These are phyloP conservation scores for Syngnathus scovelli DNA, from an alignment of 2,113 vertebrate species.

Conservation along the genomic window DNA sequence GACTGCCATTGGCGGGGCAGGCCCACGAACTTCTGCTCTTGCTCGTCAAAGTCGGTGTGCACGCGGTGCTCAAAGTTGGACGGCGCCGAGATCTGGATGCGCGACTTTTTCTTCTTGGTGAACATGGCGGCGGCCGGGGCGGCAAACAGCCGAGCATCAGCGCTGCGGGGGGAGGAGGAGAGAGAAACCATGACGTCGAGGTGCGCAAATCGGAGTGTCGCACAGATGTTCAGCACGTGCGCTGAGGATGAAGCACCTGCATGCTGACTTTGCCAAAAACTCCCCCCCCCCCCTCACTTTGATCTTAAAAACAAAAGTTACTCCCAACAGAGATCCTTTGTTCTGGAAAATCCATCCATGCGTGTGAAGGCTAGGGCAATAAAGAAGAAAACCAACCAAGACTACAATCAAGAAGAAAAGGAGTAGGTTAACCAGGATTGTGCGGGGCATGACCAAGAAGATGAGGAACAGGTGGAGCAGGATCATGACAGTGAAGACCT, in stretches of 20 bases:
- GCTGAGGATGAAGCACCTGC: not conserved
- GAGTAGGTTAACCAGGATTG: too few species aligned
- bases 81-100: constrained; percentile 88
- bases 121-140: constrained; percentile 76
- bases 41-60: constrained; percentile 88
- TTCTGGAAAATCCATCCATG: too few species aligned
- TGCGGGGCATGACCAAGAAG: too few species aligned
- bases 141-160: constrained; percentile 58
- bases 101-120: constrained; percentile 88
- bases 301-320: too few species aligned
- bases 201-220: not conserved
- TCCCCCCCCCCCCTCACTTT: too few species aligned
- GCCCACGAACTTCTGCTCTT: constrained; percentile 90
- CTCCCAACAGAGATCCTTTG: too few species aligned
- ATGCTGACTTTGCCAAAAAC: not conserved
- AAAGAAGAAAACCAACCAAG: too few species aligned
- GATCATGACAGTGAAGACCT: too few species aligned
- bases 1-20: constrained; percentile 93
- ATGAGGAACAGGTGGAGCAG: too few species aligned
- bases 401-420: too few species aligned
- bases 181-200: not conserved
- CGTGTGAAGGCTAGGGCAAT: too few species aligned
- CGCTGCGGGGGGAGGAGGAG: constrained; percentile 38
- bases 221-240: not conserved
- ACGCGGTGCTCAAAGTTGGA: constrained; percentile 96